Evolutionary conservation across 2,888 invertebrate species (phyloP), one percentile per base, ranked within the genome.

Genomic region (Empis stercorea): DNA sequence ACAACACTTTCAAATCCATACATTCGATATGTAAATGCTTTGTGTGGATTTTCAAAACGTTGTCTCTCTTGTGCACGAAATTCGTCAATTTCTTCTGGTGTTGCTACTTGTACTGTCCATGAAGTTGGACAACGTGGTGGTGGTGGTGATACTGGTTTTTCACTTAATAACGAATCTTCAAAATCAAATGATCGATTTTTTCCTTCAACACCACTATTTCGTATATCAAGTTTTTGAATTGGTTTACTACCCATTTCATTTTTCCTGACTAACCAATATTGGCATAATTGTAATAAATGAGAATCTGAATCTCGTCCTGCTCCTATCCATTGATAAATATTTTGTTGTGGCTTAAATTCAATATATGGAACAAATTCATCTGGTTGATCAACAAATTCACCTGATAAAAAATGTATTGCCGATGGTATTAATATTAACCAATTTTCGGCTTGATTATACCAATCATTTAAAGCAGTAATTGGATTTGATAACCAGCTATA

Each of bases 291-390:
- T 6, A 78, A 71, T 13, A 94, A 70, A 37, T 85, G 76, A 4
- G 80, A 75, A 65, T 93, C 93, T 3, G 87, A 84, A 64, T 95
- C 94, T 6, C 94, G 75, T 0, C 93, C 93, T 7, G 89, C 89
- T 2, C 94, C 94, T 51, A 94, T 94, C 95, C 95, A 95, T 60
- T 66, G 67, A 52, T 68, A 68, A 49, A 77, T 77, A 62, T 81
- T 79, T 51, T 80, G 66, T 50, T 76, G 75, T 2, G 77, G 71
- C 64, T 91, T 87, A 70, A 81, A 87, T 64, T 91, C 91, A 58
- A 92, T 75, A 59, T 85, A 89, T 4, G 92, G 91, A 30, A 91
- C 87, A 73, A 87, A 92, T 60, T 89, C 88, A 30, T 87, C 84
- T 0, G 89, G 84, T 60, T 84, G 80, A 44, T 80, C 78, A n/a